Evolutionary conservation across 2,797 vertebrate genomes (phyloP), one percentile per base, ranked within the genome.

Genomic region (Masticophis lateralis): DNA sequence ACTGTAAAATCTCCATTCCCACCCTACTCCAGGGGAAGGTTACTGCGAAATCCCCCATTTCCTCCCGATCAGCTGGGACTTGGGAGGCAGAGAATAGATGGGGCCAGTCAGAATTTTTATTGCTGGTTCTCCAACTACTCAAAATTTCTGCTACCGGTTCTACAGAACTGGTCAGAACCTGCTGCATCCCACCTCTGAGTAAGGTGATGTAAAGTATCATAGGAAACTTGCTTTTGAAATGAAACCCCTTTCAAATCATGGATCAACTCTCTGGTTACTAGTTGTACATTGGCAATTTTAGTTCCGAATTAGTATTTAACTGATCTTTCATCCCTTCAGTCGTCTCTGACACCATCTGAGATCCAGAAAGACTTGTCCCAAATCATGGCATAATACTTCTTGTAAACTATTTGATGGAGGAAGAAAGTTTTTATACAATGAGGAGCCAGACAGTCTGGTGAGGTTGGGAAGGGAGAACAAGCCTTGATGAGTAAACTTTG

Each of bases 391-490:
- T 86, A 93, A 69, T 93, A 87, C 51, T 93, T 51, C 47, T 89
- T 91, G 22, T 89, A 86, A 91, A 93, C 87, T 89, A 88, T 69
- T 90, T 93, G 87, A 89, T 89, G 69, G 87, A 63, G 87, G 89
- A 91, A 86, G 32, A 93, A 91, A 91, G 90, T 93, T 93, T 88
- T 89, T 53, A 86, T 91, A 89, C 56, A 89, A 83, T 27, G 28
- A 89, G 93, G 93, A 93, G 90, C 93, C 90, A 86, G 74, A 56
- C 47, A 89, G 93, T 93, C 87, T 91, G 90, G 90, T 74, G 18
- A 20, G 59, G 43, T 61, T 56, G 28, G 83, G 27, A 86, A 86
- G 43, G 25, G 20, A 89, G n/a, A n/a, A 27, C 56, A 86, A 74
- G 27, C 47, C 60, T 69, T 47, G 83, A 59, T 86, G 60, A n/a